phyloP scores from a whole-genome alignment of 2,113 vertebrate species.

The Anser cygnoides region DNA sequence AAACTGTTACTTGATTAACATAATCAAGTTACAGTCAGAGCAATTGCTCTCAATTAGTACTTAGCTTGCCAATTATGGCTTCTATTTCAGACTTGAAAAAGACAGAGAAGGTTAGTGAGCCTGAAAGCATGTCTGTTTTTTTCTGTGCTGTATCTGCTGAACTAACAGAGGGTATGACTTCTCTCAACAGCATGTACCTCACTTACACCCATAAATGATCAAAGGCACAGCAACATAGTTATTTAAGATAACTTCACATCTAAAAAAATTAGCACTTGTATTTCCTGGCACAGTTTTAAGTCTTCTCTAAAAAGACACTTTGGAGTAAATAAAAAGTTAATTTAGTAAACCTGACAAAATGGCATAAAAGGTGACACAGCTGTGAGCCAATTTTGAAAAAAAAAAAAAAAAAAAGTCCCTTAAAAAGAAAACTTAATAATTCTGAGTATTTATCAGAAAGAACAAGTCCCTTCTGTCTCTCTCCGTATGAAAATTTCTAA shows the following conservation, averaged over 20 bases:
- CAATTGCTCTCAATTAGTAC: constrained; percentile 4
- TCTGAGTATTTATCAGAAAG: neutral
- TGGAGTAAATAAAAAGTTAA: constrained; percentile 2
- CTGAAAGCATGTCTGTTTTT: neutral
- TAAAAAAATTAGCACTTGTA: neutral
- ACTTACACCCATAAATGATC: neutral
- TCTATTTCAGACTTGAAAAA: neutral
- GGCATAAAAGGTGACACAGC: neutral
- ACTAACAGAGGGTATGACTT: neutral
- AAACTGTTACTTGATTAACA: neutral
- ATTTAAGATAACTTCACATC: neutral
- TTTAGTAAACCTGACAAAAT: neutral
- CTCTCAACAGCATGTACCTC: neutral
- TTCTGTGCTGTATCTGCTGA: neutral
- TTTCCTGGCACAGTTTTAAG: neutral
- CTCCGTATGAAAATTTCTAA: neutral
- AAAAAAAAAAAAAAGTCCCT: neutral
- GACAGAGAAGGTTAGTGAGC: neutral
- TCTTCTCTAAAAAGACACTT: neutral
- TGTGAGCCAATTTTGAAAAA: neutral
- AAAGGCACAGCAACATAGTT: neutral
- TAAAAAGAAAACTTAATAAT: neutral
- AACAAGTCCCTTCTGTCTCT: neutral
- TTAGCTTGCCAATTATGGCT: neutral
- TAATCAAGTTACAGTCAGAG: constrained; percentile 11